These are phyloP conservation scores for Spicauda simplicius DNA, from an alignment of 2,888 invertebrate species.

Conservation along the genomic window DNA sequence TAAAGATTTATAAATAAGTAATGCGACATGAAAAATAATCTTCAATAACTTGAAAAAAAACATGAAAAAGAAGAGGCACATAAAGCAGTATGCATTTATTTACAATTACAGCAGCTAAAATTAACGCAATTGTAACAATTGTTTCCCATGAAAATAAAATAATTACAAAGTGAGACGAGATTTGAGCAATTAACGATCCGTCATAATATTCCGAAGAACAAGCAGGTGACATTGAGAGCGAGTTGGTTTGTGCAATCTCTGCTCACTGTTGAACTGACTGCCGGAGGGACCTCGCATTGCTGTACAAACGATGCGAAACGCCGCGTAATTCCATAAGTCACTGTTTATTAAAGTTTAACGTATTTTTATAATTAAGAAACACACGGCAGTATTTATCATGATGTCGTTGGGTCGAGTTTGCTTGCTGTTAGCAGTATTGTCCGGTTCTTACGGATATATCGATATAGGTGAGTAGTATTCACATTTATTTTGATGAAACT, in stretches of 20 bases:
- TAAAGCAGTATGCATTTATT: neutral
- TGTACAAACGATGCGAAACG: neutral
- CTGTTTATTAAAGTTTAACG: neutral
- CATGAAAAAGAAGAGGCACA: too few relatives aligned
- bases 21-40: too few relatives aligned
- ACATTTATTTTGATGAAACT: neutral
- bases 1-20: too few relatives aligned
- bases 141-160: neutral
- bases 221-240: constrained; percentile 62
- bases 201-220: constrained; percentile 52
- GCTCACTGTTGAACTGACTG: constrained; percentile 13
- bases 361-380: neutral
- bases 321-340: constrained; percentile 2
- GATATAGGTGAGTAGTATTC: constrained; percentile 63
- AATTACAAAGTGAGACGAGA: constrained; percentile 2
- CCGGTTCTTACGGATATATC: constrained; percentile 53
- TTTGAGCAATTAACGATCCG: constrained; percentile 22
- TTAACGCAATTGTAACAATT: neutral
- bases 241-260: constrained; percentile 63
- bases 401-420: constrained; percentile 44
- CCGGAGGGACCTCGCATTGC: constrained; percentile 10
- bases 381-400: neutral
- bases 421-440: constrained; percentile 50
- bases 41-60: too few relatives aligned
- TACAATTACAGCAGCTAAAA: neutral